Evolutionary conservation across 2,888 invertebrate species (phyloP), one percentile per base, ranked within the genome.

Genomic region (Catocala fraxini): DNA sequence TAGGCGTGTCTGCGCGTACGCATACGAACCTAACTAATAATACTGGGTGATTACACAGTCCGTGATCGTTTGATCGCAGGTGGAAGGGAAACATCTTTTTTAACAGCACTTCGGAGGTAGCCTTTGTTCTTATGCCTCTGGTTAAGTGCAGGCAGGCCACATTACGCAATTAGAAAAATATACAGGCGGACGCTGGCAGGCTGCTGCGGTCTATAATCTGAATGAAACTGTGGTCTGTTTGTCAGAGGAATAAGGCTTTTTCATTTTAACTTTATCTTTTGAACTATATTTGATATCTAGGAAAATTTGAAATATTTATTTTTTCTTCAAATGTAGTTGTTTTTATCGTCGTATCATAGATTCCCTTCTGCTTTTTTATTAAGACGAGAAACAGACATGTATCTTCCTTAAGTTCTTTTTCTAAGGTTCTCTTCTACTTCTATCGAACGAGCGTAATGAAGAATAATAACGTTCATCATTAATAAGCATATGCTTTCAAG

Each of bases 121-220:
- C 39, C 35, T 53, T 57, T 53, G 57, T 57, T 57, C 12, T 39
- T 12, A 4, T 46, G n/a, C 52, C 57, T 43, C 52, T 33, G 45
- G 41, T 9, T 33, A 53, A 43, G 42, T 48, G 25, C 33, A 13
- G 11, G 13, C 47, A 13, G 15, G 33, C 45, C 41, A 47, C 34
- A 63, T 51, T 63, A 54, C 47, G 46, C 49, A 59, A 59, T 59
- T 55, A 46, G 58, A 47, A 59, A 45, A 51, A 43, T 58, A 56
- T 45, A 62, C 60, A 51, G 41, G 15, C 25, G 34, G 46, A 39
- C 12, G 46, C 59, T 52, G 45, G 34, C 42, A 39, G 11, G 46
- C 59, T 52, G 45, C 55, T 59, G 51, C 9, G 33, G 25, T 45
- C 25, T 5, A 43, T 59, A 54, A 54, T 59, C 12, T 48, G 12